These are phyloP conservation scores for Macquaria ambigua DNA, from an alignment of 2,113 vertebrate species.

Conservation along the genomic window DNA sequence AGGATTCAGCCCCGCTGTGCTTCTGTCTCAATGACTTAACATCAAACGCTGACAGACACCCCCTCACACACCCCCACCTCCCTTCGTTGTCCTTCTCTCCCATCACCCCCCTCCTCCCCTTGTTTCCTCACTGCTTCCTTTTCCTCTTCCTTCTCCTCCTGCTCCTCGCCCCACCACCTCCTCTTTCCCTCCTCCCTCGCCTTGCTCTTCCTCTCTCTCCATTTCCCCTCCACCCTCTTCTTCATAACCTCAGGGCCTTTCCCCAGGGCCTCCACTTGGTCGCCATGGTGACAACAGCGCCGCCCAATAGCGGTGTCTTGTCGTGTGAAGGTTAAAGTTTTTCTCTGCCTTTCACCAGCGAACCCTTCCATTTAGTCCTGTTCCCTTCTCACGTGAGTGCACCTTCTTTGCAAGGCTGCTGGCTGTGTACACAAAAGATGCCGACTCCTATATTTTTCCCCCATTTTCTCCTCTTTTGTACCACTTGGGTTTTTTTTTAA, in stretches of 20 bases:
- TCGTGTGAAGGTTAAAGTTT: conserved; percentile 84
- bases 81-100: conserved; percentile 32
- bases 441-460: conserved; percentile 22
- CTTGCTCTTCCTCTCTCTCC: conserved; percentile 34
- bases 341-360: conserved; percentile 47
- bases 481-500: conserved; percentile 28
- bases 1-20: conserved; percentile 67
- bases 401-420: conserved; percentile 12
- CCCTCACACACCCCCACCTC: not conserved
- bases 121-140: conserved; percentile 47
- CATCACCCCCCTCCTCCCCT: conserved; percentile 19
- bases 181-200: not conserved
- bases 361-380: conserved; percentile 25
- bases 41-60: conserved; percentile 72
- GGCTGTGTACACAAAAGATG: conserved; percentile 52
- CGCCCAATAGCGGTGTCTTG: conserved; percentile 63
- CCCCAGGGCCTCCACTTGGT: conserved; percentile 78
- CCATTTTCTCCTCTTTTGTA: not conserved
- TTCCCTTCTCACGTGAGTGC: conserved; percentile 25
- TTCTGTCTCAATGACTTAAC: conserved; percentile 78
- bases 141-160: conserved; percentile 45
- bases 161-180: conserved; percentile 18
- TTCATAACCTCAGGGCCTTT: conserved; percentile 71
- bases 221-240: conserved; percentile 49
- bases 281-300: conserved; percentile 81